Evolutionary conservation across 2,113 vertebrate genomes (phyloP).

Genomic region (Hippocampus abdominalis): DNA sequence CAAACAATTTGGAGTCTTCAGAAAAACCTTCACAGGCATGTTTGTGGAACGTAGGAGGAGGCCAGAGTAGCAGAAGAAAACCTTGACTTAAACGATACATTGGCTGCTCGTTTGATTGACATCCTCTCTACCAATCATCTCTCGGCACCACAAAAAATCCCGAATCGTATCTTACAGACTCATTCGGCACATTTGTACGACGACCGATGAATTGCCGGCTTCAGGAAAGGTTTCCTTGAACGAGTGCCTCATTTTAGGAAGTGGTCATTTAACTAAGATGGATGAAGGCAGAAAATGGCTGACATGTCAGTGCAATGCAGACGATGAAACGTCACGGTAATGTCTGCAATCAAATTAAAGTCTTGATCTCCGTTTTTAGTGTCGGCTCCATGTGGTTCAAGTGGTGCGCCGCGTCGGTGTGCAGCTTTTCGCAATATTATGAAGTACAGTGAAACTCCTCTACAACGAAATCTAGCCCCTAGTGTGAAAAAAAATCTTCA

Average conservation of each 20-base stretch:
- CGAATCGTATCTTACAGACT: not conserved
- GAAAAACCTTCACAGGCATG: not conserved
- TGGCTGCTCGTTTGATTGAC: conserved; percentile 11
- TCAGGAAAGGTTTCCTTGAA: not conserved
- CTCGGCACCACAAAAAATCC: not conserved
- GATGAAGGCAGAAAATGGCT: conserved; percentile 17
- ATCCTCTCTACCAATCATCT: not conserved
- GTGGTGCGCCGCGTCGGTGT: conserved; percentile 8
- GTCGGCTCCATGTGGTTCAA: conserved; percentile 19
- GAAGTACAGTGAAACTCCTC: too few species aligned
- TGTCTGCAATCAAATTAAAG: conserved; percentile 62
- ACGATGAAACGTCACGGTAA: conserved; percentile 69
- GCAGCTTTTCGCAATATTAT: not conserved
- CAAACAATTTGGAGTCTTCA: not conserved
- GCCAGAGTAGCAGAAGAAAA: not conserved
- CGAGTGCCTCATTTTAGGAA: not conserved
- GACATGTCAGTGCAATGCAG: conserved; percentile 52
- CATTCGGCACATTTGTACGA: not conserved
- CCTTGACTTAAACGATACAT: conserved; percentile 12
- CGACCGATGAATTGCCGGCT: not conserved
- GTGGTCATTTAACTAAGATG: conserved; percentile 9
- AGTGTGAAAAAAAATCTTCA: too few species aligned
- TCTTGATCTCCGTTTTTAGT: conserved; percentile 30
- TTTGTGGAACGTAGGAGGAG: not conserved
- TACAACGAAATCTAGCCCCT: too few species aligned